A percentile compares a stretch with the other conserved stretches of the same genome.
Conservation (phyloP, 2,797 vertebrate species). For the Aldrovandia affinis region DNA sequence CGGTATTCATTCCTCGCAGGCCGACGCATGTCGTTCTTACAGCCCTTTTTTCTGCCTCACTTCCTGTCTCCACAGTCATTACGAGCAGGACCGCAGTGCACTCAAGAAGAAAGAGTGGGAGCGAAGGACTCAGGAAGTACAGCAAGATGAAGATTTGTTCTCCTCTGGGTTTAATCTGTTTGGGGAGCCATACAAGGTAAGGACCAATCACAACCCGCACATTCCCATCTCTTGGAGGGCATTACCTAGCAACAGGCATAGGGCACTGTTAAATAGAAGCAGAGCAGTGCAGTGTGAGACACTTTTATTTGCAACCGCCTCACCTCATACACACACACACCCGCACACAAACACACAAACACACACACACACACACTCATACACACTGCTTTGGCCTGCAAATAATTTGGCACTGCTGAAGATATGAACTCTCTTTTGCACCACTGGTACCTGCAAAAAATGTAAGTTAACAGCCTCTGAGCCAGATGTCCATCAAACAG, state of each 20-base stretch:
- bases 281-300: background rate
- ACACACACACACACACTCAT: background rate
- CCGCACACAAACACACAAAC: background rate
- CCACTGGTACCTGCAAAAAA: conserved; percentile 10
- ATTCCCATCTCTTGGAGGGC: conserved; percentile 39
- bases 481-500: conserved; percentile 12
- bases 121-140: conserved; percentile 94
- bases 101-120: conserved; percentile 98
- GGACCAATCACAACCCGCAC: conserved; percentile 42
- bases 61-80: conserved; percentile 79
- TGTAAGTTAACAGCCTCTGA: background rate
- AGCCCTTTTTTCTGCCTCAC: conserved; percentile 36
- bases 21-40: conserved; percentile 45
- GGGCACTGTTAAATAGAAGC: conserved; percentile 31
- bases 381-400: background rate
- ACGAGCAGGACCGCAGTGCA: conserved; percentile 92
- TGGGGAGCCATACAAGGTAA: conserved; percentile 96
- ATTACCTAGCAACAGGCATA: conserved; percentile 20
- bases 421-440: background rate
- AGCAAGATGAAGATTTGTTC: conserved; percentile 96
- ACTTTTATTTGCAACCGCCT: conserved; percentile 17
- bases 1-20: conserved; percentile 47
- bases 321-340: background rate
- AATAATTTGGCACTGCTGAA: conserved; percentile 20
- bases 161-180: conserved; percentile 97